Conservation (phyloP, 2,113 vertebrate genomes). For the Podiceps cristatus region DNA sequence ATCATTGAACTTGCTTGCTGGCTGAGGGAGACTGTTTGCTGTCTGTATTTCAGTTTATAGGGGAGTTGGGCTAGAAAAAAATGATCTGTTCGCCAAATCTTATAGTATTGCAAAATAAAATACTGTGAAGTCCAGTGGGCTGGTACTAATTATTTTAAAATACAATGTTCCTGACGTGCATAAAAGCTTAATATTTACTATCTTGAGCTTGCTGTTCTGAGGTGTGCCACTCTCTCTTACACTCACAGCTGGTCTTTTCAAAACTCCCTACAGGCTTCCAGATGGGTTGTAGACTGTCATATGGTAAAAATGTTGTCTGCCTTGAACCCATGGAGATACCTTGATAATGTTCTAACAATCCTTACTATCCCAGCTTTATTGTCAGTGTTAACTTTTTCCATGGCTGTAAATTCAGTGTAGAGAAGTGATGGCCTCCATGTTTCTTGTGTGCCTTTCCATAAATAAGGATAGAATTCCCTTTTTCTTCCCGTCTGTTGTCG, state of each 20-base stretch:
- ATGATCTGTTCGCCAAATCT: not conserved
- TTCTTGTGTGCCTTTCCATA: accelerated
- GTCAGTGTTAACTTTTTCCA: not conserved
- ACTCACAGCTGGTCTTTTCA: not conserved
- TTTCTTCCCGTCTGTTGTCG: not conserved
- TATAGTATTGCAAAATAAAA: not conserved
- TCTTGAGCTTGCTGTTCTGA: not conserved
- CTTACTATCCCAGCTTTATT: not conserved
- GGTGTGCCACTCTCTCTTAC: accelerated
- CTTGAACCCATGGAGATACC: not conserved
- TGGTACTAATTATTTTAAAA: not conserved
- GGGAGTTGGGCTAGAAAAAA: not conserved
- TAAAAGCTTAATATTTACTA: not conserved
- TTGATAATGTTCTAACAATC: not conserved
- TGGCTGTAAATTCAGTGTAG: not conserved
- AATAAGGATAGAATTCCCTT: not conserved
- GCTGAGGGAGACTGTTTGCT: not conserved
- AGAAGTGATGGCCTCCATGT: accelerated
- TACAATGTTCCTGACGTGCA: not conserved
- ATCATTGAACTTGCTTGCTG: not conserved
- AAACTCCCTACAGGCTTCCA: not conserved
- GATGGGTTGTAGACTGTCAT: not conserved
- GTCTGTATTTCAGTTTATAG: not conserved
- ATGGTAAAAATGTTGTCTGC: not conserved
- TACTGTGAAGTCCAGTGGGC: not conserved